Conservation (phyloP, 2,888 invertebrate genomes). For the Globia sparganii region DNA sequence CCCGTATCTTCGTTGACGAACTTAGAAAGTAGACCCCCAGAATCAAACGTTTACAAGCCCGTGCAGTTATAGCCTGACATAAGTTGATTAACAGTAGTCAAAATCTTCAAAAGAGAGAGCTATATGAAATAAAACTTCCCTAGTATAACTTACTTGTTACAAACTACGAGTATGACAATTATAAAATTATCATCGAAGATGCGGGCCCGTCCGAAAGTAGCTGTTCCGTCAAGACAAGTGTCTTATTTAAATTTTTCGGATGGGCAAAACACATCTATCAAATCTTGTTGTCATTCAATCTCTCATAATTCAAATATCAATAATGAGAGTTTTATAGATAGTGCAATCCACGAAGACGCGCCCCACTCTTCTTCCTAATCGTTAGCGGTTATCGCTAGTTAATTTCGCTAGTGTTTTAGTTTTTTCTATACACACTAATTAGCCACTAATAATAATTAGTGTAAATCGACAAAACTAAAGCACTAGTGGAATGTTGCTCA, state of each 20-base stretch:
- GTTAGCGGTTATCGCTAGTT: no score
- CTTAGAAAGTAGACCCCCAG: not conserved
- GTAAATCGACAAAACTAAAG: no score
- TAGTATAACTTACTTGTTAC: not conserved
- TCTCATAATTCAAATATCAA: not conserved
- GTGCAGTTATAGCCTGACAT: no score
- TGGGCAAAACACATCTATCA: not conserved
- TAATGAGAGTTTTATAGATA: not conserved
- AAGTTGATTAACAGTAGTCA: not conserved
- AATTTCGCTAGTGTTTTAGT: no score
- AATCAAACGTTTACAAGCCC: not conserved
- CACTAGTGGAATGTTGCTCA: no score
- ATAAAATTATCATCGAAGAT: not conserved
- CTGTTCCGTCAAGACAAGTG: no score
- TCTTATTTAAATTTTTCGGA: not conserved
- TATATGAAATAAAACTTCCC: not conserved
- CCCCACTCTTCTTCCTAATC: no score
- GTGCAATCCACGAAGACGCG: no score
- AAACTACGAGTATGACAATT: not conserved
- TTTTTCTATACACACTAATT: no score
- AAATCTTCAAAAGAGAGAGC: not conserved
- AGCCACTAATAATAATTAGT: no score
- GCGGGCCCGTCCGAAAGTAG: no score
- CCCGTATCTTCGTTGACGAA: no score
- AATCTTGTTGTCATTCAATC: not conserved